Evolutionary conservation across 2,888 invertebrate species (phyloP), one percentile per base, ranked within the genome.

Genomic region (Volucella inanis): DNA sequence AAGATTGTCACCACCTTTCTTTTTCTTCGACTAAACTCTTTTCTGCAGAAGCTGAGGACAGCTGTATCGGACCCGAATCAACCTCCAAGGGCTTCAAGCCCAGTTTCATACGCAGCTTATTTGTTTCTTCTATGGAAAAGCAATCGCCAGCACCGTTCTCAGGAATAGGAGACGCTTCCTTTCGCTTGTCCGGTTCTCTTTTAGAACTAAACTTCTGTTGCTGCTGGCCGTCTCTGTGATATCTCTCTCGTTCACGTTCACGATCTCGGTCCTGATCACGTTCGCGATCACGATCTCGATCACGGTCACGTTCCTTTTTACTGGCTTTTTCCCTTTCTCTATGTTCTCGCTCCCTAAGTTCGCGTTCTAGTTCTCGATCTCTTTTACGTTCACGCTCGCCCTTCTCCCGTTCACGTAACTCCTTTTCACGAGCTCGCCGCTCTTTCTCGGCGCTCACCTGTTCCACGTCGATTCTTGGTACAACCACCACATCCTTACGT

Each of bases 51-150:
- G 87, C 76, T 3, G 87, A 65, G 8, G 87, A 67, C 1, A 89
- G 77, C 57, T 89, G 89, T 11, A 79, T 88, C 0, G 91, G 88
- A 0, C 90, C 91, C 3, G 89, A 87, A 12, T 93, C 93, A 0
- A 96, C 92, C 89, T 98, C 96, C 3, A 99, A 93, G 0, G 99
- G 99, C 90, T 98, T 98, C 45, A 99, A 93, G 0, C 99, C 99
- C 31, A 99, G 94, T 91, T 98, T 98, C 1, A 97, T 97, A 89
- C 99, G 94, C 11, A 99, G 92, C 88, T 95, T 96, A 92, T 98
- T 98, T 6, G 97, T 97, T 89, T 97, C 97, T 68, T 95, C 95
- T 61, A 98, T 94, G 0, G 97, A 97, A 14, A 97, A 92, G 88
- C 94, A 95, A 89, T 92, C 94, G 0, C 92, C 92, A 12, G 91